Evolutionary conservation across 2,888 invertebrate genomes (phyloP).

Genomic region (Camptogramma bilineatum): DNA sequence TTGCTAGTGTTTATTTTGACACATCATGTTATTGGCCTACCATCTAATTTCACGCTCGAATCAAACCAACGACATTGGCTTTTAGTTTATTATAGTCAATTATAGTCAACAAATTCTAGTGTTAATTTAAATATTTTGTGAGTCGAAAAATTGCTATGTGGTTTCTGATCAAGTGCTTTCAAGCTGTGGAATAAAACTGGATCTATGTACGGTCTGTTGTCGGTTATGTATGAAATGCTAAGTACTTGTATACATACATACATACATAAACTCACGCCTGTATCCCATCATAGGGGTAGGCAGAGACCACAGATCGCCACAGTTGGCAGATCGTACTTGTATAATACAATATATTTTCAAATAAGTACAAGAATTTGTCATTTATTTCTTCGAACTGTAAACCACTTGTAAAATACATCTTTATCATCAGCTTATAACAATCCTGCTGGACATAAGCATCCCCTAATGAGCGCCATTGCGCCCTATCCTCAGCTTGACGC

Average conservation of each 20-base stretch:
- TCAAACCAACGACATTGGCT: not conserved
- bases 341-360: no score
- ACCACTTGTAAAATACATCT: no score
- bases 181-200: not conserved
- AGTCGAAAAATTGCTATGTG: not conserved
- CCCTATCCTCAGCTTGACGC: no score
- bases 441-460: no score
- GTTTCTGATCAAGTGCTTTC: not conserved
- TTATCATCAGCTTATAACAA: no score
- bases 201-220: not conserved
- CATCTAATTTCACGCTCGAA: conserved; percentile 5
- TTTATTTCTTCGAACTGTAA: no score
- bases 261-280: no score
- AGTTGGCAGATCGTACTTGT: no score
- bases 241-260: not conserved
- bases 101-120: not conserved
- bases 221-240: not conserved
- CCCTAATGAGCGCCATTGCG: no score
- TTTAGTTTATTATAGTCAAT: not conserved
- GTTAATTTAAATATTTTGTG: not conserved
- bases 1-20: conserved; percentile 55
- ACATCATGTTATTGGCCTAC: conserved; percentile 5
- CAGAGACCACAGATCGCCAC: no score
- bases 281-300: no score
- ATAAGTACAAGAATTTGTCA: no score